Evolutionary conservation across 2,113 vertebrate genomes (phyloP), one percentile per base, ranked within the genome.

Genomic region (Chelonoidis abingdonii): DNA sequence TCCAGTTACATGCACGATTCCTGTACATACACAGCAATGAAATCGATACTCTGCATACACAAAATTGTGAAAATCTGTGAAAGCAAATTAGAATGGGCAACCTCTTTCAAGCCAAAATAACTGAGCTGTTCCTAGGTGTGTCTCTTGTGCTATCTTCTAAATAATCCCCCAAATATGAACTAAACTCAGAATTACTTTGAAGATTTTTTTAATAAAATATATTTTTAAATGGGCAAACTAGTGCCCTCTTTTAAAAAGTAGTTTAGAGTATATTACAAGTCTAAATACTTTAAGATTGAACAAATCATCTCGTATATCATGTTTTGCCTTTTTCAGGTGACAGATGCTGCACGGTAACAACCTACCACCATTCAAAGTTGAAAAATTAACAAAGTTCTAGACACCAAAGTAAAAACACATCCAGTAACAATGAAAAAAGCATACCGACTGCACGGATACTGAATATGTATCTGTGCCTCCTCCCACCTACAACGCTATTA

Each of bases 401-500:
- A 53, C 19, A 35, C 47, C 49, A 50, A 52, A 52, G 44, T 56
- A 38, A 72, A 72, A 25, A 16, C 12, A 76, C 82, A 81, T 29
- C 75, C 31, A 86, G 79, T 57, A 94, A 41, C 31, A 22, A 47
- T 0, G 2, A 83, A 85, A 83, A 83, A 57, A 10, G 76, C 24
- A 53, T 1, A 56, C 47, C 81, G 24, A 44, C 22, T 19, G 38
- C 25, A 91, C 10, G 31, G 83, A 44, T 86, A 83, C 1, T 76
- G 50, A 7, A 25, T 2, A 21, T 1, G 1, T 10, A 49, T 13
- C 19, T 19, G 14, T 21, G 50, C 83, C 0, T 41, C 53, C 29
- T 87, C 53, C 84, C 25, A 44, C 0, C 0, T n/a, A 79, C 13
- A 62, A n/a, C 7, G 89, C 56, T 10, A 86, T 16, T 10, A 54